phyloP scores from a whole-genome alignment of 2,888 invertebrate genomes.

The Masnerella sp. region DNA sequence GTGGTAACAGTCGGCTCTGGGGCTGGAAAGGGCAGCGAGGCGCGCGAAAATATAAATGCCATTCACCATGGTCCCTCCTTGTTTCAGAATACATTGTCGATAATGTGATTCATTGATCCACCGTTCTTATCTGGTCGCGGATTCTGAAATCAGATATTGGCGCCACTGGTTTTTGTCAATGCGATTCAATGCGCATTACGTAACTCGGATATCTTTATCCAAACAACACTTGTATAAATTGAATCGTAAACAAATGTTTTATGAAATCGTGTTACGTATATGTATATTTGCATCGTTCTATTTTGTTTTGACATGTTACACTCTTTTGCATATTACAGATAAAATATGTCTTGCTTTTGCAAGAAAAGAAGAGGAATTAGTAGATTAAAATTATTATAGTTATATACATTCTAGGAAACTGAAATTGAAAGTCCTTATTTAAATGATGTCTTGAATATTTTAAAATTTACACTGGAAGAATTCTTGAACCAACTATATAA shows the following conservation, averaged over 20 bases:
- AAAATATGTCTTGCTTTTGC: too few relatives aligned
- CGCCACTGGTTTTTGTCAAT: conserved; percentile 26
- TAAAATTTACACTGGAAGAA: too few relatives aligned
- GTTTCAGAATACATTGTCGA: conserved; percentile 33
- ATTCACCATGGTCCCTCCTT: conserved; percentile 42
- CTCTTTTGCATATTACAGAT: too few relatives aligned
- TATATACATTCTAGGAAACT: too few relatives aligned
- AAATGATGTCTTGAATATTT: too few relatives aligned
- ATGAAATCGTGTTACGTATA: conserved; percentile 8
- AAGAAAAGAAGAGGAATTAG: too few relatives aligned
- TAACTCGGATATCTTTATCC: conserved; percentile 10
- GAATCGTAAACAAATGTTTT: conserved; percentile 27
- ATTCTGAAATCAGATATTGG: conserved; percentile 16
- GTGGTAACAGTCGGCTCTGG: conserved; percentile 18
- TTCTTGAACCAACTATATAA: too few relatives aligned
- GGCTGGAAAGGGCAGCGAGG: conserved; percentile 40
- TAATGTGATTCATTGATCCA: conserved; percentile 43
- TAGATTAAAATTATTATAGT: too few relatives aligned
- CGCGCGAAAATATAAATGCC: conserved; percentile 44
- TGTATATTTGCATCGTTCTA: conserved; percentile 6
- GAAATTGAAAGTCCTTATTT: too few relatives aligned
- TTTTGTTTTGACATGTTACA: conserved; percentile 16
- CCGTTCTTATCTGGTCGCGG: conserved; percentile 23
- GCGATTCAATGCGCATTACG: conserved; percentile 2
- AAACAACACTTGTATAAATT: conserved; percentile 19